phyloP scores from a whole-genome alignment of 2,113 vertebrate species.

The Bettongia penicillata region DNA sequence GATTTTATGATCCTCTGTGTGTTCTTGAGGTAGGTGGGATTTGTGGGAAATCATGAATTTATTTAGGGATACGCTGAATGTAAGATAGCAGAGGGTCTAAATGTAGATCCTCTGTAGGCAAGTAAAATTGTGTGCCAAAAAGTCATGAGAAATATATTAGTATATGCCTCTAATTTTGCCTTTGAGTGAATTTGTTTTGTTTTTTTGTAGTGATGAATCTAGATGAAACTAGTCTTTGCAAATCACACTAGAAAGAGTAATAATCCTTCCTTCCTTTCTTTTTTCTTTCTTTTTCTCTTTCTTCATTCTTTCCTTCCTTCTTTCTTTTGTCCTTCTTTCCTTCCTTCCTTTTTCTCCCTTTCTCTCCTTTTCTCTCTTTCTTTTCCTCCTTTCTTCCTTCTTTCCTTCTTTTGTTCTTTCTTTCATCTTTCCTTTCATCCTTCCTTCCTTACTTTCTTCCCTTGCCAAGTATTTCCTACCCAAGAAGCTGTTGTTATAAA shows the following conservation, averaged over 20 bases:
- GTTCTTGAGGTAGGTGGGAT: background rate
- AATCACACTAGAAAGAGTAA: background rate
- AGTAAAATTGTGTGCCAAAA: background rate
- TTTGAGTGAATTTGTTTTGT: background rate
- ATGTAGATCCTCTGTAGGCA: background rate
- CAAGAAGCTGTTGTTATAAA: too few relatives aligned
- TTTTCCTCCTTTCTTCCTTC: too few relatives aligned
- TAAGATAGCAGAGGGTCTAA: background rate
- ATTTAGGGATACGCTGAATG: background rate
- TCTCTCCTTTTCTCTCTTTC: too few relatives aligned
- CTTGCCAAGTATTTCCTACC: too few relatives aligned
- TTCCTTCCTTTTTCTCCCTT: too few relatives aligned
- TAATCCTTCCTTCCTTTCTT: too few relatives aligned
- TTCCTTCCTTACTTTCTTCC: too few relatives aligned
- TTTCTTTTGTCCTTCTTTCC: too few relatives aligned
- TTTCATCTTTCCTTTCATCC: too few relatives aligned
- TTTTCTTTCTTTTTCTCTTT: too few relatives aligned
- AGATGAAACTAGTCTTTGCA: background rate
- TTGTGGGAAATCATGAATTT: background rate
- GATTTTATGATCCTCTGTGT: background rate
- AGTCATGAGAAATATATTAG: background rate
- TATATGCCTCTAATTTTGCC: background rate
- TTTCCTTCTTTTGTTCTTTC: too few relatives aligned
- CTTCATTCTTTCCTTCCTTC: too few relatives aligned
- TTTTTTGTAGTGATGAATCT: background rate